phyloP scores from a whole-genome alignment of 2,888 invertebrate species.

The Vanessa cardui region DNA sequence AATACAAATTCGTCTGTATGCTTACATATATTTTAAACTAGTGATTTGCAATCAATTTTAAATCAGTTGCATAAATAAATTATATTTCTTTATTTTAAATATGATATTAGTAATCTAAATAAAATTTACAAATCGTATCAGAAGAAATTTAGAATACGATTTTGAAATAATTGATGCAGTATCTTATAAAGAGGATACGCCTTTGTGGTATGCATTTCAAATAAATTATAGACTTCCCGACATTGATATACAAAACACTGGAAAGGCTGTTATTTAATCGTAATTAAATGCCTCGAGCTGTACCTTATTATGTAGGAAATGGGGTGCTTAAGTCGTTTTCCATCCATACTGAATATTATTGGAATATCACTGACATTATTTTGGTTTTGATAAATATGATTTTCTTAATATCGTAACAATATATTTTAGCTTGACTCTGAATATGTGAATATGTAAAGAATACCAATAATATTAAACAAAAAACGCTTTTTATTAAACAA shows the following conservation, averaged over 20 bases:
- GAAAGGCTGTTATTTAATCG: constrained; percentile 3
- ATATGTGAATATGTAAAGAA: too few species aligned
- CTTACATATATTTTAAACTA: too few species aligned
- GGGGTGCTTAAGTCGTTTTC: neutral
- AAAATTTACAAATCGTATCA: too few species aligned
- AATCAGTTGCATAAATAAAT: too few species aligned
- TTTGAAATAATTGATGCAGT: too few species aligned
- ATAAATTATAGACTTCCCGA: neutral
- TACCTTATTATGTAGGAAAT: neutral
- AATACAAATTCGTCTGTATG: too few species aligned
- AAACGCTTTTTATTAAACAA: too few species aligned
- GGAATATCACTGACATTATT: neutral
- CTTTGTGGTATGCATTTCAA: neutral
- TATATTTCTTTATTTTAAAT: too few species aligned
- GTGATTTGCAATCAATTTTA: too few species aligned
- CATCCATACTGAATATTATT: neutral
- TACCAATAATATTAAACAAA: too few species aligned
- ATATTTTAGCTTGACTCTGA: neutral
- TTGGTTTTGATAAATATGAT: neutral
- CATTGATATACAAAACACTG: neutral
- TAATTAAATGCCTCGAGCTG: constrained; percentile 5
- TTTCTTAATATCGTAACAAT: neutral
- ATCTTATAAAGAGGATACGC: neutral
- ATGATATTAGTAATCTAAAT: too few species aligned
- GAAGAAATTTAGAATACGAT: too few species aligned